Evolutionary conservation across 2,888 invertebrate species (phyloP).

Genomic region (Cantharis nigra): DNA sequence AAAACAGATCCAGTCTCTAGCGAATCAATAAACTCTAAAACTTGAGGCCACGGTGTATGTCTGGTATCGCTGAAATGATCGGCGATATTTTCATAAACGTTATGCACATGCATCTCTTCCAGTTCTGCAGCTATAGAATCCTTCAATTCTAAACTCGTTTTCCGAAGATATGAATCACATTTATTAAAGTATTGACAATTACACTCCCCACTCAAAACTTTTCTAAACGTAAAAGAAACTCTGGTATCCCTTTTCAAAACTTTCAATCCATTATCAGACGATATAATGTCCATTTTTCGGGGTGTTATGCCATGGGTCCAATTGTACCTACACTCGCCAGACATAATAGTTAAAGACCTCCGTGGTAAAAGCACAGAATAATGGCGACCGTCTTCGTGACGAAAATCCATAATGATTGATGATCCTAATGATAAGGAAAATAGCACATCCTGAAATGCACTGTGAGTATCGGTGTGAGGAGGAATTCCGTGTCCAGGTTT

Average conservation of each 20-base stretch:
- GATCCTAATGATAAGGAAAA: slow-evolving; percentile 85
- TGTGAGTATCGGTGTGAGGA: slow-evolving; percentile 93
- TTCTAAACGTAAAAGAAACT: slow-evolving; percentile 87
- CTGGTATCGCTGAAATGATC: slow-evolving; percentile 93
- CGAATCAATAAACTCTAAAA: slow-evolving; percentile 74
- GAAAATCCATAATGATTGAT: slow-evolving; percentile 88
- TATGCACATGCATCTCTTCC: slow-evolving; percentile 79
- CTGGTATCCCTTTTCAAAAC: slow-evolving; percentile 62
- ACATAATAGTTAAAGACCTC: slow-evolving; percentile 79
- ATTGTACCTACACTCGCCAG: slow-evolving; percentile 70
- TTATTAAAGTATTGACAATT: slow-evolving; percentile 65
- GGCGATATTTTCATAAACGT: slow-evolving; percentile 93
- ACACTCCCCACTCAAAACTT: slow-evolving; percentile 63
- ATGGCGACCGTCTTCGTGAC: slow-evolving; percentile 63
- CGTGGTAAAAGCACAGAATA: slow-evolving; percentile 69
- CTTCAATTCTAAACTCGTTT: slow-evolving; percentile 36
- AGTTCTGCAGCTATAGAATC: slow-evolving; percentile 65
- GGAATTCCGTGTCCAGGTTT: slow-evolving; percentile 92
- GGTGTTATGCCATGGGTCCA: slow-evolving; percentile 91
- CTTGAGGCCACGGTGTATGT: slow-evolving; percentile 93
- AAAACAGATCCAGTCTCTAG: slow-evolving; percentile 73
- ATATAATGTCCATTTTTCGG: slow-evolving; percentile 76
- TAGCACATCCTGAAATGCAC: slow-evolving; percentile 88
- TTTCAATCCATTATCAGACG: slow-evolving; percentile 62
- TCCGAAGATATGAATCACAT: slow-evolving; percentile 66